Conservation (phyloP, 2,113 vertebrate species). For the Leptobrachium leishanense region DNA sequence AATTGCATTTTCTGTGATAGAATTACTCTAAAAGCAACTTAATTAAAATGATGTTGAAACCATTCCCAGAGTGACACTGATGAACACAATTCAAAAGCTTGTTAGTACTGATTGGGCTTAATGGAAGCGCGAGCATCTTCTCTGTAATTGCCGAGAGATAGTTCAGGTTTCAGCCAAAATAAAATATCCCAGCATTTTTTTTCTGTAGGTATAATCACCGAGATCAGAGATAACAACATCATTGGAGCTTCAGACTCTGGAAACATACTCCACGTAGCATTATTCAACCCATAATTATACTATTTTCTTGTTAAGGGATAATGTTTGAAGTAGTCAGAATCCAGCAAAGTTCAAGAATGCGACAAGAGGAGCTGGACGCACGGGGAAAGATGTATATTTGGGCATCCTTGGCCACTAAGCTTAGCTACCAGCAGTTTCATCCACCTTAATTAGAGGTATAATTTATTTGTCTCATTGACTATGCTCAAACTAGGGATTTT, state of each 20-base stretch:
- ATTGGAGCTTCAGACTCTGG: conserved; percentile 19
- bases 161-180: conserved; percentile 43
- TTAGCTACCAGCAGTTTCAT: not conserved
- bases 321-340: conserved; percentile 29
- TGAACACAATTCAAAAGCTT: conserved; percentile 43
- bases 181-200: conserved; percentile 33
- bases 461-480: no score
- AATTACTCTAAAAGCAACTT: conserved; percentile 35
- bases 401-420: not conserved
- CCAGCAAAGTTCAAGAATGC: not conserved
- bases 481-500: no score
- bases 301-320: conserved; percentile 35
- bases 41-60: conserved; percentile 38
- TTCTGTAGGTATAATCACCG: conserved; percentile 34
- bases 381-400: not conserved
- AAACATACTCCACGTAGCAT: conserved; percentile 8
- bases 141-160: conserved; percentile 30
- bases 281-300: conserved; percentile 37
- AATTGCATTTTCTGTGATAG: conserved; percentile 36
- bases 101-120: conserved; percentile 46
- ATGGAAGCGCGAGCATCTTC: conserved; percentile 20
- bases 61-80: conserved; percentile 42
- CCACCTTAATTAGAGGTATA: not conserved
- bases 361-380: conserved; percentile 13
- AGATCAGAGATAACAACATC: conserved; percentile 33